Base-by-base conservation (phyloP, 2,113 vertebrate genomes). In the Oryzias celebensis region DNA sequence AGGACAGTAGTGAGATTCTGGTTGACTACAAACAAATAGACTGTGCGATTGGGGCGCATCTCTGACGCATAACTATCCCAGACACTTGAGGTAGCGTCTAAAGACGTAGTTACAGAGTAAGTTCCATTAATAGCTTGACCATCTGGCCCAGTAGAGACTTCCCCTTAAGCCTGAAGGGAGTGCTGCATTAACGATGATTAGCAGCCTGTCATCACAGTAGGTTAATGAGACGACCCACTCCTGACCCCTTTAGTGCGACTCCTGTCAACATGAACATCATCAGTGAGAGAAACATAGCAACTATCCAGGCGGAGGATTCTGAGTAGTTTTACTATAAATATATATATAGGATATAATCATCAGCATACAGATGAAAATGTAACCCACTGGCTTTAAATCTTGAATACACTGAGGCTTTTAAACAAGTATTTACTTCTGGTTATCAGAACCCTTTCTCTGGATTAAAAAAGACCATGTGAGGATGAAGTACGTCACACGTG, bases 101-200 rank as follows among this genome's bases (percentile, higher is more conserved):
- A 48, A 67, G 52, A 74, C 1, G 24, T n/a, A 48, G 62, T 14
- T 23, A 1, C 8, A 65, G 2, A 47, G 24, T 18, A 26, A 67
- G 63, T 42, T 1, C 20, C 47, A 15, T 26, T 58, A 44, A 72
- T 58, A 62, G 67, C 44, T 52, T 50, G 70, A 60, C 74, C 78
- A 86, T 86, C 78, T 82, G 76, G 72, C 72, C 54, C 31, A 58
- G 48, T 62, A 26, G 45, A 67, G 59, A 58, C 58, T 41, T 68
- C 52, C 57, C 45, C 59, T 77, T 49, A 71, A 67, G 68, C 70
- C 56, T 52, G 52, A 28, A 22, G 51, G 58, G 69, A 80, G 61
- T 65, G 41, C 2, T 68, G 53, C 45, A 43, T 54, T 58, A 43
- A 53, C 72, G 68, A 69, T 73, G 74, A 82, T 80, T 58, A 80